Evolutionary conservation across 2,888 invertebrate species (phyloP), one percentile per base, ranked within the genome.

Genomic region (Chaetoderma sp.): DNA sequence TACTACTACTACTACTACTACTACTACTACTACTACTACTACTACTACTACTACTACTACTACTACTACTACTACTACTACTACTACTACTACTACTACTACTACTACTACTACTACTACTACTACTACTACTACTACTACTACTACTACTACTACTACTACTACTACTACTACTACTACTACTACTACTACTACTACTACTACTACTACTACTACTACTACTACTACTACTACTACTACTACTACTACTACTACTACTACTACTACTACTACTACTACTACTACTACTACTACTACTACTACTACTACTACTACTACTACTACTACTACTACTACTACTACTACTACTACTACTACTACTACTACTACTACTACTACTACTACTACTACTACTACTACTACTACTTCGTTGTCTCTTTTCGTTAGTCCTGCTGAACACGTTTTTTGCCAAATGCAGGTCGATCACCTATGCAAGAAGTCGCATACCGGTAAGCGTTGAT

Each of bases 191-290:
- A 54, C 60, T 64, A 60, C 64, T 64, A 52, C 60, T 64, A 52
- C 64, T 64, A 60, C 64, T 60, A 60, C 64, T 64, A 32, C 55
- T 63, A 63, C 58, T 63, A 63, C 63, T 59, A 63, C 63, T 63
- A 59, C 58, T 59, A 47, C 63, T 59, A 49, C 50, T 59, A 47
- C 50, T 59, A 49, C 58, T 49, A 45, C 63, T 47, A 47, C 63
- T 59, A 49, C 63, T 49, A 49, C 58, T 47, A 49, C 58, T 49
- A 59, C 58, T 63, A 62, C 63, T 62, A 62, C 57, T 62, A 58
- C 44, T 62, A 58, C 63, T 62, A 58, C 57, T 62, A 58, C 57
- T 62, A 58, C 63, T 62, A 45, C 57, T 62, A 58, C 63, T 62
- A 45, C 57, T 62, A 58, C 57, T 58, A 58, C 63, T 62, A 62